Evolutionary conservation across 30 jellyfish, hydroid and myxozoan genomes (phyloP), one percentile per base, ranked within the genome.

Genomic region (Pseudorhiza aurosa): DNA sequence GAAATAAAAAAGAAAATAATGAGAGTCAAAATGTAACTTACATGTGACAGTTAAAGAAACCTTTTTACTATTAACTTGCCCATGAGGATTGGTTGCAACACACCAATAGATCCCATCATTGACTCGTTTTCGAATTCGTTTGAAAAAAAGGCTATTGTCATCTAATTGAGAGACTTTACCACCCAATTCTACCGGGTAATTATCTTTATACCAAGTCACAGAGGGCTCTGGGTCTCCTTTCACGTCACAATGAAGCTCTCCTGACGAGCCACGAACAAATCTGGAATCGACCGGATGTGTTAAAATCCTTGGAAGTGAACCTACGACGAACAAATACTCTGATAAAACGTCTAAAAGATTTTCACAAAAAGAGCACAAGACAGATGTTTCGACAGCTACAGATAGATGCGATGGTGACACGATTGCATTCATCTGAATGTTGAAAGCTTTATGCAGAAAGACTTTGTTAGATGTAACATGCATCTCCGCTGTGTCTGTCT

Each of bases 151-250:
- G 28, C 83, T 57, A 37, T 49, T 49, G 24, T 84, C 95, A 11
- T 39, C 57, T 28, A 36, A 57, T 44, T 19, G 28, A 0, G 14
- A 17, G 37, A 84, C 15, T 45, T 32, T 84, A 19, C 37, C 19
- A 2, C 68, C 58, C 50, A 46, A 51, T 7, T 30, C 81, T 2
- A 82, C 71, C 11, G 85, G 85, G 7, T 14, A 28, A 24, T 71
- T 60, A 32, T 90, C 81, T 64, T 83, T 90, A 42, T 63, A 90
- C 99, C 99, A 93, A 26, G 90, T 40, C 9, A 87, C 87, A 1
- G 27, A 65, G 4, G 99, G 99, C 35, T 44, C 51, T 14, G 99
- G 99, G 19, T 37, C 44, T 14, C 96, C 96, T 0, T 14, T 15
- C 0, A 35, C 77, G 14, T 53, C 37, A 29, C 95, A 84, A 24